phyloP scores from a whole-genome alignment of 1,140 invertebrate species.

The Nasonia giraulti region DNA sequence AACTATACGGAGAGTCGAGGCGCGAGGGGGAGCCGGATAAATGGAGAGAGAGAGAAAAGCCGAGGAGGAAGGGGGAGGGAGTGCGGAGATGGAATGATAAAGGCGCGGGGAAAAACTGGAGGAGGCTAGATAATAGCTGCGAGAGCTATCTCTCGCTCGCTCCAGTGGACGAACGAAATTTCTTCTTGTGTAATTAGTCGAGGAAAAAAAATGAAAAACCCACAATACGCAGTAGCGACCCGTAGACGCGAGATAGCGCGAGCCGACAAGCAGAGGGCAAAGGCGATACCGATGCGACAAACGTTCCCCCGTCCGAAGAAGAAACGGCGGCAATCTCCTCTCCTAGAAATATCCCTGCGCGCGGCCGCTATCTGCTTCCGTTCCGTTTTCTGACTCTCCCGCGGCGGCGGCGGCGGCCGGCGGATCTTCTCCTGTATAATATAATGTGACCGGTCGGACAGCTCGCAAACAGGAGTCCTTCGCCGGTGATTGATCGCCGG shows the following conservation, averaged over 20 bases:
- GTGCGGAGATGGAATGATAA: not conserved
- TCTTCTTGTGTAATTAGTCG: too few species aligned
- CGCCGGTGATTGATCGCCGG: too few species aligned
- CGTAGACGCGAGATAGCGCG: not conserved
- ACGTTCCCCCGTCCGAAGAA: not conserved
- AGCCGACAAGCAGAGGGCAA: not conserved
- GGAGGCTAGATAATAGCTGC: not conserved
- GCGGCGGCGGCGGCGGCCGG: too few species aligned
- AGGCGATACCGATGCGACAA: not conserved
- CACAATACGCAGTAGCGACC: too few species aligned
- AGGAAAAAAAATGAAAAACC: too few species aligned
- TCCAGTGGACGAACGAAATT: too few species aligned
- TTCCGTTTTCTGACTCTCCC: constrained; percentile 29
- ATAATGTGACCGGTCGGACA: too few species aligned
- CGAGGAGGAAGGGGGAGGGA: not conserved
- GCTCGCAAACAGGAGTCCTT: too few species aligned
- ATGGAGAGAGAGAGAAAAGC: not conserved
- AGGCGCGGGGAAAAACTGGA: not conserved
- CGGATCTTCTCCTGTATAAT: not conserved
- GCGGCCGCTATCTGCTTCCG: constrained; percentile 32
- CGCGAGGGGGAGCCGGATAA: too few species aligned
- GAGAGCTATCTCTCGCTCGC: too few species aligned
- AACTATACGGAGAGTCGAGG: too few species aligned
- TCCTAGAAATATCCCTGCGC: constrained; percentile 54
- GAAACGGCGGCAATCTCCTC: constrained; percentile 34